Percentiles rank a stretch among this genome's conserved stretches.
phyloP scores from a whole-genome alignment of 2,888 invertebrate genomes.

The Volucella bombylans region DNA sequence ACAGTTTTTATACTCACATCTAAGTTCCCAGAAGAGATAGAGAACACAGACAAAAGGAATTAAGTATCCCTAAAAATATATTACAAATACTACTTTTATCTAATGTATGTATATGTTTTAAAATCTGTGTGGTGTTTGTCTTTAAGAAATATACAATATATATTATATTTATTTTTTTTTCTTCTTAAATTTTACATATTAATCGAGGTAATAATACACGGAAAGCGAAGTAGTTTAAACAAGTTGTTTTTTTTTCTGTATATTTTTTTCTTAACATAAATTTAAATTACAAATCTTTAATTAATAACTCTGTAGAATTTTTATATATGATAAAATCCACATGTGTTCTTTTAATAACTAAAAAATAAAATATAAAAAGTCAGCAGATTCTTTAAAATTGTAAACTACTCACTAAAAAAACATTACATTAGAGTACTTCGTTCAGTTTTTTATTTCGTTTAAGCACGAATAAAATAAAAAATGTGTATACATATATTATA shows the following conservation, averaged over 20 bases:
- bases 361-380: conserved; percentile 20
- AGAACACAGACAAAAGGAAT: conserved; percentile 51
- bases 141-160: conserved; percentile 60
- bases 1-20: conserved; percentile 11
- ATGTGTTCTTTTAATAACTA: background rate
- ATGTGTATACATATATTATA: background rate
- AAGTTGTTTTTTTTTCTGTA: too few relatives aligned
- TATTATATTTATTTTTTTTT: background rate
- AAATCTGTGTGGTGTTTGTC: conserved; percentile 56
- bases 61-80: conserved; percentile 47
- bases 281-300: too few relatives aligned
- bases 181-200: conserved; percentile 34
- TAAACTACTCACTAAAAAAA: conserved; percentile 1
- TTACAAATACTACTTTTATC: conserved; percentile 63
- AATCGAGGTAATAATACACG: conserved; percentile 36
- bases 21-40: conserved; percentile 11
- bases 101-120: conserved; percentile 66
- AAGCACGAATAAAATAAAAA: conserved; percentile 4
- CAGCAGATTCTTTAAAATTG: background rate
- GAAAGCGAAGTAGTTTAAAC: conserved; percentile 1
- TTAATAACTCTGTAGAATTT: too few relatives aligned
- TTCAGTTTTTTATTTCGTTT: conserved; percentile 11
- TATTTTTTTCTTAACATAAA: too few relatives aligned
- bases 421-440: background rate
- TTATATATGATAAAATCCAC: background rate